These are phyloP conservation scores for Trachelus troglodyta DNA, from an alignment of 2,888 invertebrate species.

Conservation along the genomic window DNA sequence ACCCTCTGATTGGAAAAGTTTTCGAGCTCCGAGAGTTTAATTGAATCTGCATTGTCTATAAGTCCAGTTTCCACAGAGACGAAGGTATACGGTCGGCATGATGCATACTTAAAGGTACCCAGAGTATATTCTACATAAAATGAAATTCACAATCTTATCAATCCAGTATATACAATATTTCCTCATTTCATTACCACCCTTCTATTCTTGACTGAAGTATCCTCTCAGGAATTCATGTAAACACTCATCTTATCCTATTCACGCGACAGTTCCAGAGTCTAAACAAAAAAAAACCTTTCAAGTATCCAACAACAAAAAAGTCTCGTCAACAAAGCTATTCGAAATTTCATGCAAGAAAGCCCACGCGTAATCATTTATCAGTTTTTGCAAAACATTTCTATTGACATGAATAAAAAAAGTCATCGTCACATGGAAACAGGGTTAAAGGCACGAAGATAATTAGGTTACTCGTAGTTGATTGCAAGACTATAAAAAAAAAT, in stretches of 20 bases:
- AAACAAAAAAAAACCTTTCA: neutral
- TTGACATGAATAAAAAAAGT: neutral
- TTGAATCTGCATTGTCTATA: conserved; percentile 53
- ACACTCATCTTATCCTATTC: neutral
- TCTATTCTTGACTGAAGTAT: neutral
- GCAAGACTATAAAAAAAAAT: neutral
- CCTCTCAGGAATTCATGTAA: neutral
- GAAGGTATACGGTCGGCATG: neutral
- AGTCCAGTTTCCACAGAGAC: neutral
- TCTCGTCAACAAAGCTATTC: neutral
- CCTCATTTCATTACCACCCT: neutral
- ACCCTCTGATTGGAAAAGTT: conserved; percentile 60
- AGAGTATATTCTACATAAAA: neutral
- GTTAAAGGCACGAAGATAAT: neutral
- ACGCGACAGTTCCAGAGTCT: neutral
- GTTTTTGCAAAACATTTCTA: neutral
- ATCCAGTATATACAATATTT: neutral
- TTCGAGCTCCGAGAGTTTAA: conserved; percentile 47
- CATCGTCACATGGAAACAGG: neutral
- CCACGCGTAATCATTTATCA: neutral
- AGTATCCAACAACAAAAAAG: neutral
- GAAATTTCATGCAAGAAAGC: neutral
- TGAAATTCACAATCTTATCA: neutral
- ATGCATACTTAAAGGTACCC: conserved; percentile 3
- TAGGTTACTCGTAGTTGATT: neutral